Evolutionary conservation across 2,888 invertebrate genomes (phyloP).

Genomic region (Ectropis crepuscularia): DNA sequence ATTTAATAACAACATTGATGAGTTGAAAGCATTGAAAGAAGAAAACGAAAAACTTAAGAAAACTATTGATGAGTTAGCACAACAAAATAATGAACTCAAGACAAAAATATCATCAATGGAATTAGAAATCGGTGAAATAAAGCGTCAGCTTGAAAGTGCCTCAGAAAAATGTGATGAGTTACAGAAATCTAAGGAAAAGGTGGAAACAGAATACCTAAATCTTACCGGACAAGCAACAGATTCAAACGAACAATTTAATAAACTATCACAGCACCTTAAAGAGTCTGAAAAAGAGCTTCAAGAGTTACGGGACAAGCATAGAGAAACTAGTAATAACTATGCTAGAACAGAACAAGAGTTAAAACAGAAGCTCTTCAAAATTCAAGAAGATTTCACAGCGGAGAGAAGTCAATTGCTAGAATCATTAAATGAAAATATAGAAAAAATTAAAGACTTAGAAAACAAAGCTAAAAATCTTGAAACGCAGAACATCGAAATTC

Average conservation of each 20-base stretch:
- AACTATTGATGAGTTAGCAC: conserved; percentile 72
- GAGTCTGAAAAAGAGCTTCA: conserved; percentile 85
- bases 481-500: conserved; percentile 54
- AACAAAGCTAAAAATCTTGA: conserved; percentile 70
- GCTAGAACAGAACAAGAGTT: conserved; percentile 78
- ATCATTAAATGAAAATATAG: conserved; percentile 66
- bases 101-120: conserved; percentile 77
- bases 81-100: conserved; percentile 67
- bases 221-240: conserved; percentile 85
- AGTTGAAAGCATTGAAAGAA: conserved; percentile 72
- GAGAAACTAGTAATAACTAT: conserved; percentile 72
- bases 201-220: conserved; percentile 85
- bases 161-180: conserved; percentile 85
- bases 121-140: conserved; percentile 83
- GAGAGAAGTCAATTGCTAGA: conserved; percentile 70
- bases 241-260: conserved; percentile 84
- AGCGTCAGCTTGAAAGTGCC: conserved; percentile 81
- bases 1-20: conserved; percentile 72
- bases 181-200: conserved; percentile 82
- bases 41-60: conserved; percentile 74
- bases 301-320: conserved; percentile 76
- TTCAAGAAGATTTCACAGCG: conserved; percentile 71
- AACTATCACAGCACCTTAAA: conserved; percentile 82
- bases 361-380: conserved; percentile 75
- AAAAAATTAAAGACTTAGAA: conserved; percentile 68